These are phyloP conservation scores for Acrobasis suavella DNA, from an alignment of 2,888 invertebrate species.

Conservation along the genomic window DNA sequence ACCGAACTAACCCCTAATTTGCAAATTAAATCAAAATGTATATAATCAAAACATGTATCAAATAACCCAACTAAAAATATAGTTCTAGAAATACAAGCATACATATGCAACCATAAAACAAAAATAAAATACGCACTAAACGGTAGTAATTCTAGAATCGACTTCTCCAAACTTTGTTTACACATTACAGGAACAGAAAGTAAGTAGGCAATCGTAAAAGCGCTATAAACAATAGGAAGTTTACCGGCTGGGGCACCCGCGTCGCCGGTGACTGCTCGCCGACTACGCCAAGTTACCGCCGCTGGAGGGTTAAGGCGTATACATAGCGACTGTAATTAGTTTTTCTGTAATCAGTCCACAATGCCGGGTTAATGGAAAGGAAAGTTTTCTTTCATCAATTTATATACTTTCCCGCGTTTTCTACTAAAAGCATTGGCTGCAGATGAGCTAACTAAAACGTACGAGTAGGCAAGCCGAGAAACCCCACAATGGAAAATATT, in stretches of 20 bases:
- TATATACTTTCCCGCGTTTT: too few species aligned
- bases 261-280: conserved; percentile 52
- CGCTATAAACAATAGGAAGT: conserved; percentile 34
- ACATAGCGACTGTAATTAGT: conserved; percentile 21
- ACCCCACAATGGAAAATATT: too few species aligned
- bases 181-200: conserved; percentile 12
- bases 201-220: conserved; percentile 23
- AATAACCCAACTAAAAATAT: background rate
- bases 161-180: conserved; percentile 5
- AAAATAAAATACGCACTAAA: background rate
- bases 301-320: conserved; percentile 49
- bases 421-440: too few species aligned
- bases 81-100: background rate
- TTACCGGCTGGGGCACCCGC: conserved; percentile 44
- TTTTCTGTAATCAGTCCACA: background rate
- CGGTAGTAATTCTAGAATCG: background rate
- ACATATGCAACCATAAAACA: too few species aligned
- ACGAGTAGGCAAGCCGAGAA: too few species aligned
- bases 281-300: conserved; percentile 52
- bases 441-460: too few species aligned
- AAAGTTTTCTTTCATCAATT: too few species aligned
- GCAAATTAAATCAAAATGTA: too few species aligned
- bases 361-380: conserved; percentile 3
- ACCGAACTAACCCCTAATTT: too few species aligned
- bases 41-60: too few species aligned